These are phyloP conservation scores for Umimayanthus chanpuru DNA, from an alignment of 92 coral and sea anemone species.

Conservation along the genomic window DNA sequence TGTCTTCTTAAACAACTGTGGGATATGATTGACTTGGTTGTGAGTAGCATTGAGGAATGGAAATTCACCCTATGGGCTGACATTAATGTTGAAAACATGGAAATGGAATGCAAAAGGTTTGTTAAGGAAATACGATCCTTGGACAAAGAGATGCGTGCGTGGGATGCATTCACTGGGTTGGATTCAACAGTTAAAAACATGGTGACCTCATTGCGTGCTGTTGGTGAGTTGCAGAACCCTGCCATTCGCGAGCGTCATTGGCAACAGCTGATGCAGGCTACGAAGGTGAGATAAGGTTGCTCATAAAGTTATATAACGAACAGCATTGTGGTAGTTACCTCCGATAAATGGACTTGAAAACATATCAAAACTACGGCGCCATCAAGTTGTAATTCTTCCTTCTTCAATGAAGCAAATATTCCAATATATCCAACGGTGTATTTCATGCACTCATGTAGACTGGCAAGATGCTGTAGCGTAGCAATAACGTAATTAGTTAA, in stretches of 20 bases:
- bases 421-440: not conserved
- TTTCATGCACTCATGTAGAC: not conserved
- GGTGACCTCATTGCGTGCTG: slow-evolving; percentile 99
- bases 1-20: slow-evolving; percentile 88
- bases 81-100: slow-evolving; percentile 97
- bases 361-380: not conserved
- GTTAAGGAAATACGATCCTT: slow-evolving; percentile 94
- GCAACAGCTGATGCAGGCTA: slow-evolving; percentile 99
- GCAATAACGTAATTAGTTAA: not conserved
- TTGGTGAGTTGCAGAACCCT: slow-evolving; percentile 97
- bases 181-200: slow-evolving; percentile 99
- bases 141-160: slow-evolving; percentile 99
- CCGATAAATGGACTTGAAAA: not conserved
- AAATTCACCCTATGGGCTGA: slow-evolving; percentile 95
- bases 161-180: slow-evolving; percentile 96
- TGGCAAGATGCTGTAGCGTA: not conserved
- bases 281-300: slow-evolving; percentile 70
- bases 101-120: slow-evolving; percentile 97
- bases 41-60: slow-evolving; percentile 97
- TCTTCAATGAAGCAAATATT: no score
- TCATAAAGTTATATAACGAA: not conserved
- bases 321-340: not conserved
- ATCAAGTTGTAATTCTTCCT: no score
- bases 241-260: slow-evolving; percentile 99
- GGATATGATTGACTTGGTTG: slow-evolving; percentile 96